These are phyloP conservation scores for Caenorhabditis auriculariae DNA, from an alignment of 2,888 invertebrate species.

Conservation along the genomic window DNA sequence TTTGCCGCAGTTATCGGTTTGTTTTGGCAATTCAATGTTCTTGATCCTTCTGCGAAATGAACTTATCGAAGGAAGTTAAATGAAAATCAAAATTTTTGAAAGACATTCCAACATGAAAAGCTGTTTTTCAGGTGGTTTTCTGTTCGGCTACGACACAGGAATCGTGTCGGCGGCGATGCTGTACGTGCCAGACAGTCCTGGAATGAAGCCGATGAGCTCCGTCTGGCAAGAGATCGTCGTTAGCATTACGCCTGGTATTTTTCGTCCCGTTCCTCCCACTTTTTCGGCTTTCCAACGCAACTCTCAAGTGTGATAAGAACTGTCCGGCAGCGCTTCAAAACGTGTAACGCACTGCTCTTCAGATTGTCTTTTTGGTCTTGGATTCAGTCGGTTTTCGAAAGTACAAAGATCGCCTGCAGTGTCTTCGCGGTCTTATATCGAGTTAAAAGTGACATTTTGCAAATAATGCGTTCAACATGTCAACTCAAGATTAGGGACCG, in stretches of 20 bases:
- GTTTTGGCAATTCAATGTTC: background rate
- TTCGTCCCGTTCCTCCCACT: no score
- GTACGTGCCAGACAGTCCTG: conserved; percentile 38
- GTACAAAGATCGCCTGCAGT: no score
- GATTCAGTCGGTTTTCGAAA: no score
- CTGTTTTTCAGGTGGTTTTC: conserved; percentile 30
- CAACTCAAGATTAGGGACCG: no score
- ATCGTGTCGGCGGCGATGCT: conserved; percentile 67
- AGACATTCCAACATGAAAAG: no score
- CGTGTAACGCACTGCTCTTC: background rate
- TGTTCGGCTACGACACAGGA: conserved; percentile 70
- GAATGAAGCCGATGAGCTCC: conserved; percentile 44
- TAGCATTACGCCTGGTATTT: conserved; percentile 44
- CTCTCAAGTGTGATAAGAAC: no score
- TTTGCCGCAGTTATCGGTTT: conserved; percentile 47
- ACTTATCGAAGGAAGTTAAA: background rate
- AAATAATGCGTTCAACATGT: no score
- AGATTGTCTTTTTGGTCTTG: no score
- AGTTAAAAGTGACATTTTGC: no score
- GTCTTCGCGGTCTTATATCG: no score
- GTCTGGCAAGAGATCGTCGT: conserved; percentile 59
- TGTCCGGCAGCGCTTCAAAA: no score
- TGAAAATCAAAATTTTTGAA: conserved; percentile 7
- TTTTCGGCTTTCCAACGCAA: no score
- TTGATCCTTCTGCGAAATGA: background rate